Percentiles rank a stretch among this genome's conserved stretches.
These are phyloP conservation scores for Carlito syrichta DNA, from an alignment of 2,113 vertebrate species.

Conservation along the genomic window DNA sequence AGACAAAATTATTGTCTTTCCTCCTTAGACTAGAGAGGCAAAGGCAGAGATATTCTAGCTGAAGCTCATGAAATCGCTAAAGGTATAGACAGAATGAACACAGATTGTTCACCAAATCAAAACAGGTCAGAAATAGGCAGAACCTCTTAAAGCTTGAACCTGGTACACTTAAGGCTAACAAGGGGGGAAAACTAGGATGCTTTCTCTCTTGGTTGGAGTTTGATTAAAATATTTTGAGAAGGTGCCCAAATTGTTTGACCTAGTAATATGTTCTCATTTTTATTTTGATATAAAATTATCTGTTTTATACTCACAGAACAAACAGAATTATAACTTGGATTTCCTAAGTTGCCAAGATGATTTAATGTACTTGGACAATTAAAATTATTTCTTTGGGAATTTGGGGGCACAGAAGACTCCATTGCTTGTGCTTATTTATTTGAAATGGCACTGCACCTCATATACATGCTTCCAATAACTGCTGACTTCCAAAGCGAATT, in stretches of 20 bases:
- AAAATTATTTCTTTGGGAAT: not conserved
- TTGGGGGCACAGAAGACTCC: not conserved
- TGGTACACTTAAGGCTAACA: not conserved
- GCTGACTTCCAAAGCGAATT: not conserved
- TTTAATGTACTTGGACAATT: not conserved
- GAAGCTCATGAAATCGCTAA: not conserved
- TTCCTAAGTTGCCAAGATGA: not conserved
- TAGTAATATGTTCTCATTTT: not conserved
- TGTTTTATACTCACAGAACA: not conserved
- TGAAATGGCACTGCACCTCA: not conserved
- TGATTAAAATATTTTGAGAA: slow-evolving; percentile 8
- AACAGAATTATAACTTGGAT: not conserved
- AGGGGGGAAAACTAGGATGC: not conserved
- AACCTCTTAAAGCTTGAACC: not conserved
- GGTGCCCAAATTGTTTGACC: not conserved
- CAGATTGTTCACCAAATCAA: not conserved
- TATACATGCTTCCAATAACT: not conserved
- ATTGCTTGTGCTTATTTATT: not conserved
- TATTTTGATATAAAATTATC: not conserved
- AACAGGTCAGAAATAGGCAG: not conserved
- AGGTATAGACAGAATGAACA: not conserved
- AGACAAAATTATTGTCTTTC: not conserved
- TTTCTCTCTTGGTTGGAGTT: not conserved
- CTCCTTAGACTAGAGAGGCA: not conserved
- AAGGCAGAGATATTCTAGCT: not conserved